Conservation (phyloP, 2,797 vertebrate genomes). For the Catamblyrhynchus diadema region DNA sequence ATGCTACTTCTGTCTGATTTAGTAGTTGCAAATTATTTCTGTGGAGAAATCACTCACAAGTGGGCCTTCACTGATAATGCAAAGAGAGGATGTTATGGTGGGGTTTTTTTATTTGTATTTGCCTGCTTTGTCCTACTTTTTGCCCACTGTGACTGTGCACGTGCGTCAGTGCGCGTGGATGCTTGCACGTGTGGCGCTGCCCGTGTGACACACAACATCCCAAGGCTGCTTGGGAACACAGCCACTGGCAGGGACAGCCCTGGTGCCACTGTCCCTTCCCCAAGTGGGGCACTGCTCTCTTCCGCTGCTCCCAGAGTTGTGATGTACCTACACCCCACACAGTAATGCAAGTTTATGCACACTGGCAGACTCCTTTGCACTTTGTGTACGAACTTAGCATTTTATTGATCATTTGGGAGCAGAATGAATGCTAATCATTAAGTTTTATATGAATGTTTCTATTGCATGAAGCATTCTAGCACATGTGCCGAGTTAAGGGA, state of each 20-base stretch:
- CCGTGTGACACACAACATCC: fast-evolving
- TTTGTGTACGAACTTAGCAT: not conserved
- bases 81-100: not conserved
- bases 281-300: not conserved
- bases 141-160: not conserved
- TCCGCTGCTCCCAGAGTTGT: not conserved
- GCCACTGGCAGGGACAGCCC: not conserved
- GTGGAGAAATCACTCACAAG: not conserved
- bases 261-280: not conserved
- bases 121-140: not conserved
- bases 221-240: fast-evolving
- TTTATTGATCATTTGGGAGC: constrained; percentile 40
- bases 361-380: not conserved
- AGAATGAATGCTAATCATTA: constrained; percentile 38
- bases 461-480: not conserved
- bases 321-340: not conserved
- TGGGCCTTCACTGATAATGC: too few relatives aligned
- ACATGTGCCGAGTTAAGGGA: constrained; percentile 18
- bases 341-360: not conserved
- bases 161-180: fast-evolving
- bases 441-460: constrained; percentile 39
- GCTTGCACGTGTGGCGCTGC: fast-evolving
- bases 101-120: not conserved
- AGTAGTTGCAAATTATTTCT: not conserved
- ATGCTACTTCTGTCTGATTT: not conserved